Conservation (phyloP, 2,888 invertebrate genomes). For the Lochmaea crataegi region DNA sequence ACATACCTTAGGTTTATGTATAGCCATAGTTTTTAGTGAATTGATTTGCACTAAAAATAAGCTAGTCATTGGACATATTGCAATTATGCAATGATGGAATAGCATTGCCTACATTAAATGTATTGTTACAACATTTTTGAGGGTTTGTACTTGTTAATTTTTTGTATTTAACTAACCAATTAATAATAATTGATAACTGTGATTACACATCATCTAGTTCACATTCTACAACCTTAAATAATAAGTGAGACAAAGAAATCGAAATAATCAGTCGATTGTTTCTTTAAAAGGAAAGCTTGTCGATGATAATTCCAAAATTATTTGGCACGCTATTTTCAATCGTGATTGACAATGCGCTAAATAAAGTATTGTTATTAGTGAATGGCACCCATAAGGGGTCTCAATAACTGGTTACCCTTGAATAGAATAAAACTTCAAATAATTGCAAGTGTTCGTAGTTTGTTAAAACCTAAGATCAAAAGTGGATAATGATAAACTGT, state of each 20-base stretch:
- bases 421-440: background rate
- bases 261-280: slow-evolving; percentile 8
- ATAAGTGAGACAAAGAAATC: background rate
- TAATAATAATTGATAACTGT: too few relatives aligned
- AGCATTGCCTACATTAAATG: too few relatives aligned
- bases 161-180: too few relatives aligned
- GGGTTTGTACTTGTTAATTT: too few relatives aligned
- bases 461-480: background rate
- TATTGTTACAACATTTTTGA: too few relatives aligned
- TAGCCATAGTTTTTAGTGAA: too few relatives aligned
- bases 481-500: background rate
- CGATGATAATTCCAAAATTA: background rate
- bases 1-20: too few relatives aligned
- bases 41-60: too few relatives aligned
- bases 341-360: background rate
- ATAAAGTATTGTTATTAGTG: slow-evolving; percentile 7
- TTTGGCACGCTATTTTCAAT: slow-evolving; percentile 1
- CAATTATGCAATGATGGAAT: too few relatives aligned
- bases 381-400: background rate
- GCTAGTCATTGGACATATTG: too few relatives aligned
- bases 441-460: background rate
- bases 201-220: background rate
- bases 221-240: background rate
- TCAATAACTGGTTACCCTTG: slow-evolving; percentile 14
- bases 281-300: background rate